These are phyloP conservation scores for Lepidurus arcticus DNA, from an alignment of 1,140 invertebrate species.

Conservation along the genomic window DNA sequence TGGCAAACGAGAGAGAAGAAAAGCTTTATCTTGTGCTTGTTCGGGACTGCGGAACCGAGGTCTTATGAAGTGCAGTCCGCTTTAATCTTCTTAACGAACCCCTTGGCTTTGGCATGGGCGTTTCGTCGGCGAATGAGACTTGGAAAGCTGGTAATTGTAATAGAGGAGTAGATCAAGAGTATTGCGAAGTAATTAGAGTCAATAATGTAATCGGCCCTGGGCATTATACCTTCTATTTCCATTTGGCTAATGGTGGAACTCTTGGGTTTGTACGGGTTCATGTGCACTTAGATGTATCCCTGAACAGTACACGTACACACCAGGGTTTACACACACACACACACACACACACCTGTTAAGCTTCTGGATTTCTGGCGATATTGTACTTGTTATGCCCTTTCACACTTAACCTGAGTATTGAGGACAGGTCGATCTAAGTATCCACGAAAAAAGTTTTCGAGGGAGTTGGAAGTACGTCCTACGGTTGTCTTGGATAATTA, in stretches of 20 bases:
- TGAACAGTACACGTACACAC: no score
- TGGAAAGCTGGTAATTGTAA: neutral
- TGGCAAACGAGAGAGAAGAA: neutral
- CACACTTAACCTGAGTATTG: neutral
- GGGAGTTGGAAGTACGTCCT: neutral
- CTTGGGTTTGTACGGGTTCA: no score
- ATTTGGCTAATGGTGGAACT: neutral
- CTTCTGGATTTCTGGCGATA: no score
- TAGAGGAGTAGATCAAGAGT: neutral
- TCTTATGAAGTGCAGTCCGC: neutral
- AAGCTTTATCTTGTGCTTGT: slow-evolving; percentile 11
- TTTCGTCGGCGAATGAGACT: neutral
- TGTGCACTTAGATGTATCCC: no score
- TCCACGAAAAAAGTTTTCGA: neutral
- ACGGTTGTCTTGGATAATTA: neutral
- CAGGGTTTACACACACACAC: no score
- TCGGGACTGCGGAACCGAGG: neutral
- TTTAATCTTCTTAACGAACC: slow-evolving; percentile 22
- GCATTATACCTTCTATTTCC: neutral
- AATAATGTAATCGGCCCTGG: no score
- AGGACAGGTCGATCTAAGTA: neutral
- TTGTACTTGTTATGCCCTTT: no score
- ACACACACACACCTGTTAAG: no score
- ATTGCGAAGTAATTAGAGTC: no score
- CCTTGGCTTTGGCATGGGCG: neutral